These are phyloP conservation scores for Pentamera pediparva DNA, from an alignment of 53 echinoderm and acorn worm species.

Conservation along the genomic window DNA sequence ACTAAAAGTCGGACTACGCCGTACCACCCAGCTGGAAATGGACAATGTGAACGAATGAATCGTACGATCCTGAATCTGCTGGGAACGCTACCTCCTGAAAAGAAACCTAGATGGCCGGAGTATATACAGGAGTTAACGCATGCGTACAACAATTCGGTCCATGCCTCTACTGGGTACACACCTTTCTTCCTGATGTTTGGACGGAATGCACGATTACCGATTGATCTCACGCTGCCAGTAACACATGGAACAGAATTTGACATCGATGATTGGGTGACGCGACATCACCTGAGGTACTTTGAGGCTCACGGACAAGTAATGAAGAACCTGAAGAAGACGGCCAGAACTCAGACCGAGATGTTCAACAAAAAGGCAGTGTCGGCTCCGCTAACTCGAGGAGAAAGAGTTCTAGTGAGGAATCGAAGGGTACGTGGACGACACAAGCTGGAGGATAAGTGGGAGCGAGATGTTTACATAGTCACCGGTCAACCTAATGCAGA, in stretches of 20 bases:
- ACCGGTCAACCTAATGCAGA: not conserved
- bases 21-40: slow-evolving; percentile 47
- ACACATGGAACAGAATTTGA: not conserved
- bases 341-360: not conserved
- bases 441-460: slow-evolving; percentile 16
- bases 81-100: slow-evolving; percentile 27
- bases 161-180: slow-evolving; percentile 37
- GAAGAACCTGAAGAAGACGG: not conserved
- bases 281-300: not conserved
- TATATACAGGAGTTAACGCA: slow-evolving; percentile 15
- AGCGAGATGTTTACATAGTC: not conserved
- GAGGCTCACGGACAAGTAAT: not conserved
- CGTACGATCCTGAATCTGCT: slow-evolving; percentile 41
- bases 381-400: slow-evolving; percentile 1
- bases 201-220: slow-evolving; percentile 20
- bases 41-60: slow-evolving; percentile 51
- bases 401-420: slow-evolving; percentile 23
- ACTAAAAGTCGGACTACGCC: slow-evolving; percentile 39
- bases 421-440: not conserved
- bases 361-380: not conserved
- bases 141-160: slow-evolving; percentile 32
- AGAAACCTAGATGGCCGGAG: slow-evolving; percentile 36
- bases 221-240: not conserved
- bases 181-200: slow-evolving; percentile 47
- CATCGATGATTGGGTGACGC: slow-evolving; percentile 1